phyloP scores from a whole-genome alignment of 2,113 vertebrate species.

The Marmota flaviventris region DNA sequence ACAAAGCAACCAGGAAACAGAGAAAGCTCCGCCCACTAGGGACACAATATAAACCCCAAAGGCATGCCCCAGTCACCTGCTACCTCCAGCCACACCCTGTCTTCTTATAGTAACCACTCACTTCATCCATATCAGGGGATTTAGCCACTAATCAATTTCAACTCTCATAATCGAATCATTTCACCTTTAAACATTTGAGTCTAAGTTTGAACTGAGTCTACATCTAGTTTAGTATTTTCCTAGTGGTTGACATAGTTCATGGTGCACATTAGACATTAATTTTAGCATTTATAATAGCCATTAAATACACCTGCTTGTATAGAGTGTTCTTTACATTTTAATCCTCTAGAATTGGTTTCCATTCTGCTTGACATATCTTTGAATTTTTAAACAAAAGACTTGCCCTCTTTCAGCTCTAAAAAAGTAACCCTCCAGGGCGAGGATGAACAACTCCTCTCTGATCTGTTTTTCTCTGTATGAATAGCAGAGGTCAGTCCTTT shows the following conservation, averaged over 20 bases:
- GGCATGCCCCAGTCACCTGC: too few species aligned
- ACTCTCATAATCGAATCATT: too few species aligned
- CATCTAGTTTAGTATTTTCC: background rate
- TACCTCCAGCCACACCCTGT: too few species aligned
- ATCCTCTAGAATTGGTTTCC: background rate
- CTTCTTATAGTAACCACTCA: too few species aligned
- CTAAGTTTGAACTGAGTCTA: background rate
- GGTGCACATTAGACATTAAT: background rate
- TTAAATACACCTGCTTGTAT: background rate
- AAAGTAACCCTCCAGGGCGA: background rate
- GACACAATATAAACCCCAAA: too few species aligned
- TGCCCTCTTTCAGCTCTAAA: background rate
- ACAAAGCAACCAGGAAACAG: too few species aligned
- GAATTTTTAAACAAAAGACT: conserved; percentile 7
- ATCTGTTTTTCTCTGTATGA: background rate
- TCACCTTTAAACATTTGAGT: background rate
- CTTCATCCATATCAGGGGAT: too few species aligned
- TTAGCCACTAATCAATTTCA: too few species aligned
- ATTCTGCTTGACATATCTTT: background rate
- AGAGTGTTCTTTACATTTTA: background rate
- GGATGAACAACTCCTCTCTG: background rate
- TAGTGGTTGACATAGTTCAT: background rate
- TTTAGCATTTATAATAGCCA: background rate
- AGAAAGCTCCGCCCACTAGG: too few species aligned
- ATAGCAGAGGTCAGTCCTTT: background rate